Base-by-base conservation (phyloP, 1,140 invertebrate species). In the Parapsyche elsis region DNA sequence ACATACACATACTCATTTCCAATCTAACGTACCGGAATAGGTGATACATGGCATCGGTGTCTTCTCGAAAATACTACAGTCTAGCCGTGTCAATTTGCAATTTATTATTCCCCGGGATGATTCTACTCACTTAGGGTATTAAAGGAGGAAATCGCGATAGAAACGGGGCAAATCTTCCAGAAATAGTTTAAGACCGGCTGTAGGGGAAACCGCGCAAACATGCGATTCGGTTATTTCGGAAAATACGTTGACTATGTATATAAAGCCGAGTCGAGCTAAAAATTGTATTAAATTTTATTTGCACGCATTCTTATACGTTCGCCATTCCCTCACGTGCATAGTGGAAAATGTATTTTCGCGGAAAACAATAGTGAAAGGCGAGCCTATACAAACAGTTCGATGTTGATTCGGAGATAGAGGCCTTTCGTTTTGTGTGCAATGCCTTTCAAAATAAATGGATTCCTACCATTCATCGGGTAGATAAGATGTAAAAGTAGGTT, bases 131-230 rank as follows among this genome's bases (percentile, higher is more conserved):
- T 67, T 67, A 67, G 23, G 14, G 64, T 30, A 67, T 67, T 67
- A 67, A 67, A n/a, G n/a, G 64, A 26, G 64, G 5, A 23, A 67
- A 67, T 67, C 64, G 64, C 9, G 23, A 67, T 67, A 67, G 24
- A 67, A 67, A 67, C 64, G 64, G 21, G 24, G 64, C 26, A 67
- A 67, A 67, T 67, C 64, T 67, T 67, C 24, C 64, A 67, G 64
- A 67, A 67, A 67, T 67, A 67, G 23, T 67, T 67, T 67, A 67
- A 14, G 14, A 23, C 7, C 24, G 64, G 9, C 5, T 67, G 24
- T 26, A 26, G 26, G 24, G 5, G 19, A 64, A 23, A 64, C 5
- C 64, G 5, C 21, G 64, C 10, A 53, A 26, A 67, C 64, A 67
- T n/a, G 49, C 10, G 64, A 67, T 23, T 67, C 24, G 14, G 64